Base-by-base conservation (phyloP, 2,888 invertebrate genomes). In the Cheilosia urbana region DNA sequence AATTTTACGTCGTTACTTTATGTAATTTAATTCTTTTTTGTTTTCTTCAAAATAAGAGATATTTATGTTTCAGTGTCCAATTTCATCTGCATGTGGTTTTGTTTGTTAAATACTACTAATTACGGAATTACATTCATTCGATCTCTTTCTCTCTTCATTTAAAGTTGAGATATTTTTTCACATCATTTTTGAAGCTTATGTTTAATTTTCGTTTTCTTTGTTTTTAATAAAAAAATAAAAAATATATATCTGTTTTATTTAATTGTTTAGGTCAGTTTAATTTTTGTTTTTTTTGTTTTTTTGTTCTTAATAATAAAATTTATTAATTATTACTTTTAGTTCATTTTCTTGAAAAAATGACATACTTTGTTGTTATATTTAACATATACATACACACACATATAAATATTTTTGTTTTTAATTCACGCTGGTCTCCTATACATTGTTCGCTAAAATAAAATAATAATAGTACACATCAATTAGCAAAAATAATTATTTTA, bases 151-250 rank as follows among this genome's bases (percentile, higher is more conserved):
- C 45, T 66, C 66, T 80, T 63, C 65, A 51, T 40, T 51, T 68
- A 58, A 80, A 71, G 19, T 81, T 72, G 81, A 76, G 76, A 85
- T 63, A 85, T 63, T 45, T 63, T 49, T 72, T 65, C 57, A 63
- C 30, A 63, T 17, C 37, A 19, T 75, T 63, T 68, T 80, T 65
- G 53, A 72, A 71, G 81, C 85, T 85, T 81, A 85, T 77, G 81
- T 72, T 85, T 53, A 77, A 72, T 72, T 65, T 85, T 85, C 71
- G 62, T 80, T 76, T 85, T 68, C 17, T 55, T 60, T 72, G 34
- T 68, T 66, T 73, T 62, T 76, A 77, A 85, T 85, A 85, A 85
- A 85, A 85, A 85, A 85, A 81, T 85, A 85, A 85, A 85, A 85
- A 85, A 85, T 85, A 85, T 85, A 85, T 80, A 71, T 85, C 81